Base-by-base conservation (phyloP, 2,113 vertebrate genomes). In the Menidia beryllina region DNA sequence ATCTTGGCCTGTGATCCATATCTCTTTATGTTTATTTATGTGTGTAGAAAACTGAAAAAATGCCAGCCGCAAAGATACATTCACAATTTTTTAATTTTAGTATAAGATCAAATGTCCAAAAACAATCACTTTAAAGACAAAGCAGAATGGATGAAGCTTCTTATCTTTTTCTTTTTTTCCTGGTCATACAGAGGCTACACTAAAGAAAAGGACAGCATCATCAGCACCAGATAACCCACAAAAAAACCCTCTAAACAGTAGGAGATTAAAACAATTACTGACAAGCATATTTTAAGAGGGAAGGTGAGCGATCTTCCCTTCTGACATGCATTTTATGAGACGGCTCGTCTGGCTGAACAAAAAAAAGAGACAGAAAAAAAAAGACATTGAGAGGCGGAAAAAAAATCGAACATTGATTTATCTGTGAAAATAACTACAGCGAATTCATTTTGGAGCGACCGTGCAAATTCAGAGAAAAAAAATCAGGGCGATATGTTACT, bases 61-160 rank as follows among this genome's bases (percentile, higher is more conserved):
- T 43, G 2, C 79, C 30, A 56, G 6, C 20, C 9, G 24, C 21
- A 64, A 58, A 20, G 21, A 12, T 88, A 84, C 81, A 89, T 88
- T 92, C 83, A 91, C 72, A 80, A 79, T 5, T 66, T 66, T 92
- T 92, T 90, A 91, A 91, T 34, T 92, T 81, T 51, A 25, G 59
- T 68, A 69, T 64, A 79, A 69, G 78, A 88, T 72, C 76, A 84
- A 69, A 81, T 82, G 84, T 90, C 79, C 55, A 87, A 88, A 85
- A 82, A 55, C 14, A 49, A 50, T 72, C 43, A 53, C 80, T 65
- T 84, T 84, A 66, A 81, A 69, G 62, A 86, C 72, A 69, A 79
- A 88, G 77, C 73, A 85, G 86, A 84, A 65, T 49, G 77, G 72
- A 86, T 54, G 51, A 72, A 89, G 41, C 50, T 27, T 63, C 3